Evolutionary conservation across 2,888 invertebrate species (phyloP), one percentile per base, ranked within the genome.

Genomic region (Tiliacea citrago): DNA sequence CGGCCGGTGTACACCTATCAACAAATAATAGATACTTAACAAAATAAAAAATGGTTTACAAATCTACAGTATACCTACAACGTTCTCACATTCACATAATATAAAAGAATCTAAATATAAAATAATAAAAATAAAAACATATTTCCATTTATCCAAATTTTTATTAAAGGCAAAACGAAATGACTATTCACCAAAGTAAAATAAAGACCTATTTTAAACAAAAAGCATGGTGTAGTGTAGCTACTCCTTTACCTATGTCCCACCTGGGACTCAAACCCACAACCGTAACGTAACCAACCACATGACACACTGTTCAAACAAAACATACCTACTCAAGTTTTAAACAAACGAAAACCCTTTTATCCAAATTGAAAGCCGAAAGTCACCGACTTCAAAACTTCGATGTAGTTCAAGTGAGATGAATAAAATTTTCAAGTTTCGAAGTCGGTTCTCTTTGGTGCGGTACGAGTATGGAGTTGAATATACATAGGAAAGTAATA

Each of bases 401-500:
- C 60, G 58, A 79, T 70, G 75, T 75, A 79, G 81, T 84, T 86
- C 76, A 79, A 84, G 68, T 79, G 78, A 84, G 73, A 87, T 81
- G 86, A 84, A 84, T 87, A 86, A 87, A 87, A 87, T 86, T 83
- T 86, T 71, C 71, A 86, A 84, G 68, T 84, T 83, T 74, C 39
- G 57, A 73, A 84, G 70, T 76, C 73, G 74, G 63, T 68, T 72
- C 72, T 29, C 65, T 79, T 58, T 62, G 57, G 60, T 18, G 62
- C 39, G n/a, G 60, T 60, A 55, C 21, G 24, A 62, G 74, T 76
- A 73, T 65, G 66, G 66, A 79, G 67, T 35, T 68, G 81, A 77
- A 84, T 77, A 78, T 81, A 86, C 77, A 81, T 47, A 45, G 68
- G 45, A 45, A 80, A 79, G 75, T 83, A 84, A 86, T 86, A 86